Conservation (phyloP, 2,797 vertebrate genomes). For the Phalloptychus januarius region DNA sequence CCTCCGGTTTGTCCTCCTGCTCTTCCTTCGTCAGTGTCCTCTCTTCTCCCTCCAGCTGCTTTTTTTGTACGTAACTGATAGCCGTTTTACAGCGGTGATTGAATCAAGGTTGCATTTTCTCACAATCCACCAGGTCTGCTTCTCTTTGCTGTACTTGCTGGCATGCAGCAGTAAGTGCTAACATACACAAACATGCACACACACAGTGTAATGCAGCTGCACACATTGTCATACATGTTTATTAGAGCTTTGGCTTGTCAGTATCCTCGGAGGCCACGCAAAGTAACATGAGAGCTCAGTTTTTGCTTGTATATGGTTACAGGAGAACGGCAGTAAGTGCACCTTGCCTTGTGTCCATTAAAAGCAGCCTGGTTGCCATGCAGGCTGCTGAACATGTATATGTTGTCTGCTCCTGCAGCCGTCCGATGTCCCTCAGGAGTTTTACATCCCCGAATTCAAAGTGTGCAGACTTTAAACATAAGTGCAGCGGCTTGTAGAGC, state of each 20-base stretch:
- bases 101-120: constrained; percentile 70
- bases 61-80: constrained; percentile 67
- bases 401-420: constrained; percentile 44
- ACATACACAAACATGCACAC: neutral
- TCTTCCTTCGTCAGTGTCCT: constrained; percentile 14
- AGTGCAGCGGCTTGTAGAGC: constrained; percentile 8
- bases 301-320: constrained; percentile 62
- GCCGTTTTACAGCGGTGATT: constrained; percentile 65
- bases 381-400: constrained; percentile 41
- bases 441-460: constrained; percentile 40
- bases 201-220: constrained; percentile 9
- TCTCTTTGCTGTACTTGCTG: constrained; percentile 22
- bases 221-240: constrained; percentile 36
- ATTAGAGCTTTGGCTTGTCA: constrained; percentile 30
- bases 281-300: constrained; percentile 60
- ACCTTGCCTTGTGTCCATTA: constrained; percentile 53
- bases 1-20: constrained; percentile 11
- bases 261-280: constrained; percentile 43
- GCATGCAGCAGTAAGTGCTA: constrained; percentile 9
- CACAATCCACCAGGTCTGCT: constrained; percentile 29
- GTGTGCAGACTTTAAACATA: constrained; percentile 32
- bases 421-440: constrained; percentile 43
- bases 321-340: constrained; percentile 70
- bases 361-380: constrained; percentile 51
- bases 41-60: constrained; percentile 18